A percentile compares a stretch with the other conserved stretches of the same genome.
phyloP scores from a whole-genome alignment of 2,797 vertebrate species.

The Eurystomus glaucurus region DNA sequence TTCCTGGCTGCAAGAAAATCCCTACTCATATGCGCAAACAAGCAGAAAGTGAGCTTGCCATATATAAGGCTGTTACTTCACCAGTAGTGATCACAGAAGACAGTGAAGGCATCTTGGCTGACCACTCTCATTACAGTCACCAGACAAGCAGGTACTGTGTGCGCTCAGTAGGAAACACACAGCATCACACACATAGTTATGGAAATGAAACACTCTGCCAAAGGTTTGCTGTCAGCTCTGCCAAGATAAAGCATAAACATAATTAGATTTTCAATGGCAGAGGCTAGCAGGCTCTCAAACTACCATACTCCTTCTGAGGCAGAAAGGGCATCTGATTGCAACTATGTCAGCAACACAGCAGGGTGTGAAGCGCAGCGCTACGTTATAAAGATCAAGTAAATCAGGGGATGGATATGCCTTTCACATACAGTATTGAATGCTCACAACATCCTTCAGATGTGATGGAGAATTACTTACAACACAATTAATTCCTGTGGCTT shows the following conservation, averaged over 20 bases:
- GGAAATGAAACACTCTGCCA: slow-evolving; percentile 16
- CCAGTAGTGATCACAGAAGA: background rate
- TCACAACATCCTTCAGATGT: background rate
- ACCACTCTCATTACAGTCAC: background rate
- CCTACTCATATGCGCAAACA: background rate
- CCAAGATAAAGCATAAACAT: background rate
- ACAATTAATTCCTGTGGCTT: background rate
- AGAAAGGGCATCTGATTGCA: background rate
- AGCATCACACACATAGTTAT: fast-evolving
- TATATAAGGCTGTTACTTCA: fast-evolving
- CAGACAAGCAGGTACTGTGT: background rate
- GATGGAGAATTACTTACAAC: background rate
- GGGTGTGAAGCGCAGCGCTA: background rate
- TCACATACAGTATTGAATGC: background rate
- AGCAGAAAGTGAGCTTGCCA: background rate
- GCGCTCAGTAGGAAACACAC: background rate
- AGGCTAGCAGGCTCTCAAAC: background rate
- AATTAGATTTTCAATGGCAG: background rate
- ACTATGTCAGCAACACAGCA: background rate
- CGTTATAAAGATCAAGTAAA: background rate
- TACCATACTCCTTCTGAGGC: background rate
- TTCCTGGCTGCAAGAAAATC: background rate
- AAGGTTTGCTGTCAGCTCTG: background rate
- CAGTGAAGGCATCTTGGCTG: background rate
- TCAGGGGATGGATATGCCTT: background rate